Percentiles rank a stretch among this genome's conserved stretches.
Conservation (phyloP, 2,797 vertebrate genomes). For the Labeo calbasu region DNA sequence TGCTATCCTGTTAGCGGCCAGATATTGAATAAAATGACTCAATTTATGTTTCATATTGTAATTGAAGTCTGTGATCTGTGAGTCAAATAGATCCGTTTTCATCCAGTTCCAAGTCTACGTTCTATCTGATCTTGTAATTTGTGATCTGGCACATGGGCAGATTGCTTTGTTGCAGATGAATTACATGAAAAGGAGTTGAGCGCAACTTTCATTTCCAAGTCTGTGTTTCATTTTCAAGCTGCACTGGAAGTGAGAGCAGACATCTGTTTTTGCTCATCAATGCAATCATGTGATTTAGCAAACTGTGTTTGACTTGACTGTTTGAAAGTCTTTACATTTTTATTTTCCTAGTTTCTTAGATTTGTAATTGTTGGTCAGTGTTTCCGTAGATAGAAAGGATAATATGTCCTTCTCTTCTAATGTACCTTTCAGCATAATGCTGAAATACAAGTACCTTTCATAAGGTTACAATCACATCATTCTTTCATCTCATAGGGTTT, state of each 20-base stretch:
- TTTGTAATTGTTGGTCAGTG: background rate
- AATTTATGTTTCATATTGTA: conserved; percentile 25
- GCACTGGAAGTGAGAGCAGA: background rate
- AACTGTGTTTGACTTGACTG: background rate
- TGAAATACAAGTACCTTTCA: conserved; percentile 21
- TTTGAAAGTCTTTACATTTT: background rate
- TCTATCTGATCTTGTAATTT: conserved; percentile 25
- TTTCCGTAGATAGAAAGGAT: background rate
- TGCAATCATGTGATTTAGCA: background rate
- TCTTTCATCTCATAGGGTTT: background rate
- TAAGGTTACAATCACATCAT: background rate
- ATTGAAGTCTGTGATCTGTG: conserved; percentile 10
- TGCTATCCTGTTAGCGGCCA: conserved; percentile 23
- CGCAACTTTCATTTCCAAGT: background rate
- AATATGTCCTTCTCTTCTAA: background rate
- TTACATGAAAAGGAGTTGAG: background rate
- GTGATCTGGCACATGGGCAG: background rate
- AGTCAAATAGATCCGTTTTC: conserved; percentile 31
- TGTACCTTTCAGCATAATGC: background rate
- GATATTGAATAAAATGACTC: conserved; percentile 20
- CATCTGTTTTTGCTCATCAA: background rate
- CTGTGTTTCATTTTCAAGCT: background rate
- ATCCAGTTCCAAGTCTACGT: background rate
- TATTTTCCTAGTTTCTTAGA: background rate
- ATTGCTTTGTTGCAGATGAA: conserved; percentile 18